Base-by-base conservation (phyloP, 2,888 invertebrate genomes). In the Eristalinus sepulchralis region DNA sequence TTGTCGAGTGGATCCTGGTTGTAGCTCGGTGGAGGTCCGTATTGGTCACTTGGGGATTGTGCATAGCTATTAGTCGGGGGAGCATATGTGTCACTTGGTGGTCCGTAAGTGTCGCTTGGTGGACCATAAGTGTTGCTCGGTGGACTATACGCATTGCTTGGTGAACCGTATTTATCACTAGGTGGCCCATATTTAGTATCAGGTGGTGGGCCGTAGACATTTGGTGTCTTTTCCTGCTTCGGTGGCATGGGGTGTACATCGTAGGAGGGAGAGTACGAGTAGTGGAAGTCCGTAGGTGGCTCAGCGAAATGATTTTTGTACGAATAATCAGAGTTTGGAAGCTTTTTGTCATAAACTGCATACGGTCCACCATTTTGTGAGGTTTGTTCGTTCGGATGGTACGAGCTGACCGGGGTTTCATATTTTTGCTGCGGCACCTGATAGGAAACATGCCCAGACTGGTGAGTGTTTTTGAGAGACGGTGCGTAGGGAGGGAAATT, bases 251-350 rank as follows among this genome's bases (percentile, higher is more conserved):
- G 89, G 79, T 88, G 89, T 2, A 91, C 90, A 84, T 91, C 92
- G 78, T 89, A 92, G 0, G 91, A 90, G 11, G 91, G 91, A 0
- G 92, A 90, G 68, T 92, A 91, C 2, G 90, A 88, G 8, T 91
- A 91, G 64, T 91, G 91, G 47, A 90, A 88, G 68, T 90, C 89
- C 0, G 86, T 31, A 0, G 91, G 91, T 9, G 91, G 92, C 20
- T 91, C 92, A 0, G 90, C 91, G 84, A 91, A 91, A 85, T 88
- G 90, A 24, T 67, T 90, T 8, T 81, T 83, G 9, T 88, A 71
- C 1, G 73, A 34, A 53, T 88, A 91, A 2, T 89, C 90, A 1
- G 83, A 70, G 81, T 91, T 91, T 1, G 90, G 88, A 11, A 91
- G 88, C 78, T 84, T 80, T 13, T 82, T 83, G 9, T 78, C 63